Conservation (phyloP, 2,113 vertebrate species). For the Syngnathus scovelli region DNA sequence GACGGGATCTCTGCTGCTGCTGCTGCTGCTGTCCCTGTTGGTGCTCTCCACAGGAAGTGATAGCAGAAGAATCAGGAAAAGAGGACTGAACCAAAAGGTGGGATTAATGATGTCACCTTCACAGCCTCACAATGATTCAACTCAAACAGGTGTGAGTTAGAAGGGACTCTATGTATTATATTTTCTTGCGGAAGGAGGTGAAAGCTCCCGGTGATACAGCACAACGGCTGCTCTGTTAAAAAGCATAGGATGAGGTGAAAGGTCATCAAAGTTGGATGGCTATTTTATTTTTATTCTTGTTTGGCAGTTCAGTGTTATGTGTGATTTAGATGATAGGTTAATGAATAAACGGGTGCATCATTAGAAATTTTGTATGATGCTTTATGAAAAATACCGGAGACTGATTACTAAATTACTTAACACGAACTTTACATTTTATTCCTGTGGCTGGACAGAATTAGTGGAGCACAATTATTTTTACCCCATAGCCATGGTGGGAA, state of each 20-base stretch:
- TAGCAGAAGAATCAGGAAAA: constrained; percentile 64
- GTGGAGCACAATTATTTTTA: neutral
- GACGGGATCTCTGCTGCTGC: constrained; percentile 43
- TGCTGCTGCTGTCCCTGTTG: constrained; percentile 63
- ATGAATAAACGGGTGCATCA: neutral
- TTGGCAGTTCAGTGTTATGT: neutral
- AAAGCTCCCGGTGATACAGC: constrained; percentile 24
- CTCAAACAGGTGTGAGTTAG: neutral
- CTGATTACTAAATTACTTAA: neutral
- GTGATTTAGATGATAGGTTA: neutral
- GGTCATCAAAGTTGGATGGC: neutral
- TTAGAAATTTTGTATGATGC: neutral
- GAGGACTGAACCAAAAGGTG: constrained; percentile 73
- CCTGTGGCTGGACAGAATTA: neutral
- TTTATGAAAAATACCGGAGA: neutral
- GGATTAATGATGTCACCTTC: constrained; percentile 26
- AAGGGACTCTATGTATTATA: neutral
- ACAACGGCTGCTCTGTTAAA: constrained; percentile 28
- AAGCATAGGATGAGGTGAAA: constrained; percentile 36
- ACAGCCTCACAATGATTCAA: neutral
- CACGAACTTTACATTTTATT: neutral
- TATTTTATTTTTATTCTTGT: neutral
- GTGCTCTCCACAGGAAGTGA: constrained; percentile 61
- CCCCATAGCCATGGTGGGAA: neutral
- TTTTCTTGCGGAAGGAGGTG: constrained; percentile 17